phyloP scores from a whole-genome alignment of 92 coral and sea anemone species.

The Bergia sp. region DNA sequence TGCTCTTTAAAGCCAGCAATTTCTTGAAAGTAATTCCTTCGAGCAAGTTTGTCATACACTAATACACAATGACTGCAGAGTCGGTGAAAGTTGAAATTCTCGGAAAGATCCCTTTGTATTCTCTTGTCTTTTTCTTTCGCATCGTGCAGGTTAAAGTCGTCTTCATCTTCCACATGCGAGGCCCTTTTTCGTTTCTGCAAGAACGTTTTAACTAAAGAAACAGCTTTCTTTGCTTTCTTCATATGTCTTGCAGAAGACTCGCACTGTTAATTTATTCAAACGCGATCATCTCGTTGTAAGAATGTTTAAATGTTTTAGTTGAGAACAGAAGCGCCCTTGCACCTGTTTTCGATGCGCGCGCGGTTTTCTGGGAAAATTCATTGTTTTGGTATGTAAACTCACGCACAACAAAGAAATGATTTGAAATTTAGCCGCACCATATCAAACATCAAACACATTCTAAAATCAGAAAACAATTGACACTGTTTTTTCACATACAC shows the following conservation, averaged over 20 bases:
- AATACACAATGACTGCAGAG: slow-evolving; percentile 74
- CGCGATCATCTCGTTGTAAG: slow-evolving; percentile 26
- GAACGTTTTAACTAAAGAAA: slow-evolving; percentile 70
- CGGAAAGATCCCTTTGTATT: slow-evolving; percentile 41
- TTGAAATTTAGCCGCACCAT: background rate
- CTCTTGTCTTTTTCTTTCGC: slow-evolving; percentile 37
- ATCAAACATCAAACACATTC: background rate
- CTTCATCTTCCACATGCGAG: slow-evolving; percentile 28
- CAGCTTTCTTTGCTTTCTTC: slow-evolving; percentile 79
- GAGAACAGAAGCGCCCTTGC: slow-evolving; percentile 40
- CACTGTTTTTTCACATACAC: background rate
- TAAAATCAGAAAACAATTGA: background rate
- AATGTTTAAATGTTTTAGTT: slow-evolving; percentile 47
- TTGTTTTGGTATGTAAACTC: slow-evolving; percentile 35
- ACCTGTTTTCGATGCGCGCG: slow-evolving; percentile 52
- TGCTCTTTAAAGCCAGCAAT: slow-evolving; percentile 30
- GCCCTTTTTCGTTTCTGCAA: slow-evolving; percentile 56
- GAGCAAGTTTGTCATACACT: slow-evolving; percentile 66
- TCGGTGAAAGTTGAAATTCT: slow-evolving; percentile 57
- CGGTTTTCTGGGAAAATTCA: slow-evolving; percentile 52
- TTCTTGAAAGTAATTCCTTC: slow-evolving; percentile 44
- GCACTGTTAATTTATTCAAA: slow-evolving; percentile 41
- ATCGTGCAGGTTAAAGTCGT: slow-evolving; percentile 30
- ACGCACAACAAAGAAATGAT: slow-evolving; percentile 25
- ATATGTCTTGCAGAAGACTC: slow-evolving; percentile 10